Evolutionary conservation across 2,888 invertebrate species (phyloP).

Genomic region (Drosophila niveifrons): DNA sequence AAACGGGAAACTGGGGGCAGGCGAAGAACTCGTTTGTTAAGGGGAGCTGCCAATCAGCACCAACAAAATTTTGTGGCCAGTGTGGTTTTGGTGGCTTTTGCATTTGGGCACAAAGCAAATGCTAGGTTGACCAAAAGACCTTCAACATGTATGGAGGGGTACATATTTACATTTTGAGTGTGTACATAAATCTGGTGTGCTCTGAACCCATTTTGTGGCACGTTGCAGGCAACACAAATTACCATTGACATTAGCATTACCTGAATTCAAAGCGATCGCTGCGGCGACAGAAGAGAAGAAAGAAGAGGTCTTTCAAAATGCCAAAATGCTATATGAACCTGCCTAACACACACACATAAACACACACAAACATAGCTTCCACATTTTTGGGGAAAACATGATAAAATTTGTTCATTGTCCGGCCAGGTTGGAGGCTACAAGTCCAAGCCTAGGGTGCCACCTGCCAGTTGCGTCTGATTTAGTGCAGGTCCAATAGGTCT

Average conservation of each 20-base stretch:
- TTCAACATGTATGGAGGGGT: neutral
- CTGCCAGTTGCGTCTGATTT: conserved; percentile 54
- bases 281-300: neutral
- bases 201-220: conserved; percentile 45
- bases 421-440: conserved; percentile 1
- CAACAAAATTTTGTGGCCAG: conserved; percentile 37
- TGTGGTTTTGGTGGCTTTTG: conserved; percentile 23
- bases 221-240: conserved; percentile 56
- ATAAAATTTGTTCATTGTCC: conserved; percentile 42
- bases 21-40: neutral
- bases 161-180: conserved; percentile 47
- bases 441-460: conserved; percentile 7
- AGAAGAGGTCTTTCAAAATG: conserved; percentile 4
- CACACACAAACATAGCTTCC: neutral
- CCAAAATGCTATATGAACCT: conserved; percentile 26
- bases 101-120: conserved; percentile 17
- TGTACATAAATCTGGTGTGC: conserved; percentile 54
- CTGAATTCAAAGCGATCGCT: conserved; percentile 23
- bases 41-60: conserved; percentile 39
- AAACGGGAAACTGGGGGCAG: neutral
- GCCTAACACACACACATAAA: neutral
- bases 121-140: neutral
- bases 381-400: conserved; percentile 26
- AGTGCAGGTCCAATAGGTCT: conserved; percentile 42
- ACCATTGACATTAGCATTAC: conserved; percentile 39